Base-by-base conservation (phyloP, 2,888 invertebrate genomes). In the Pristionchus maxplancki region DNA sequence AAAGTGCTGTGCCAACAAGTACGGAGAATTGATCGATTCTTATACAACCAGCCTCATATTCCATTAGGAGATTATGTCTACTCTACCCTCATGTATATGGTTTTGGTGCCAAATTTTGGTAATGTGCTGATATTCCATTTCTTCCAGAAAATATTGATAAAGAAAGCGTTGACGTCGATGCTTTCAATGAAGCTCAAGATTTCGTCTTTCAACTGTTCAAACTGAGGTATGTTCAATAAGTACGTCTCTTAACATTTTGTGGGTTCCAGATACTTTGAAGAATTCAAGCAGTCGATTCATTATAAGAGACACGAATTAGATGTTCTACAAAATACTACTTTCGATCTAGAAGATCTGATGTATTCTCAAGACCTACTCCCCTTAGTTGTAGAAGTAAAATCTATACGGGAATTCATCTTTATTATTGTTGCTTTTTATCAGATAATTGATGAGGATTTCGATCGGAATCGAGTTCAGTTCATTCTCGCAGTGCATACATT, bases 221-320 rank as follows among this genome's bases (percentile, higher is more conserved):
- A 82, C 89, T 89, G 50, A 89, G 89, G 89, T 89, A 44, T 5
- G 28, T 24, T 67, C 17, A n/a, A 1, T 86, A 24, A 15, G 34
- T 48, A 13, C 8, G n/a, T 5, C 9, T 31, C 5, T 31, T 31
- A 5, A 11, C 8, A 83, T 17, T 13, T 37, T 6, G 11, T 28
- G 5, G 1, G 83, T 95, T 94, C 9, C 93, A 96, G 96, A 84
- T 96, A 97, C 95, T 97, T 97, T 95, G 96, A 96, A 93, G 97
- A 97, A 92, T 99, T 97, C 95, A 95, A 97, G 91, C 96, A 96
- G 93, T 98, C 97, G 95, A 97, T 97, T 94, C 97, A 96, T 95
- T 97, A 97, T 95, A 97, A 97, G 94, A 98, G 97, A 95, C 97
- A 98, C 96, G 97, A 98, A 96, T 97, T 98, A 93, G 98, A 98